These are phyloP conservation scores for Ctenodactylus gundi DNA, from an alignment of 2,113 vertebrate genomes.

Conservation along the genomic window DNA sequence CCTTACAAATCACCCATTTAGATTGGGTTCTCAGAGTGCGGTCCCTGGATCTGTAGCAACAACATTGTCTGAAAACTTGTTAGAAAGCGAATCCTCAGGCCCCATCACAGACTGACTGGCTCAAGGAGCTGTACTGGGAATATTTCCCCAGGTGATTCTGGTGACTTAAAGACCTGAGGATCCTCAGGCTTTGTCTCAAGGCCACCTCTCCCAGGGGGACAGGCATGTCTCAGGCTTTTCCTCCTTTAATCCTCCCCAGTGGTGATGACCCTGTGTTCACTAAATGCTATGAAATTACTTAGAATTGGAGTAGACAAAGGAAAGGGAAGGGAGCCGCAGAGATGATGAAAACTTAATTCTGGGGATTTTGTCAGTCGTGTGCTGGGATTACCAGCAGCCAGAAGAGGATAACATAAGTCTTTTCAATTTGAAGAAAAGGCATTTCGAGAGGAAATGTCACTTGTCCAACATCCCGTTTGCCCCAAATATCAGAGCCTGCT, in stretches of 20 bases:
- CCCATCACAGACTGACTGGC: not conserved
- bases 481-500: not conserved
- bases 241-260: not conserved
- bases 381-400: not conserved
- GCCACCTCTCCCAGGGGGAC: rapidly evolving
- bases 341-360: not conserved
- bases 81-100: not conserved
- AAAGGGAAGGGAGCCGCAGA: not conserved
- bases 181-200: not conserved
- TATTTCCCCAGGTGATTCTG: not conserved
- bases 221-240: not conserved
- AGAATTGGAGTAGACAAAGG: not conserved
- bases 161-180: not conserved
- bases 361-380: not conserved
- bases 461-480: not conserved
- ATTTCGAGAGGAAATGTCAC: conserved; percentile 1
- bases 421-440: not conserved
- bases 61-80: not conserved
- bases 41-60: not conserved
- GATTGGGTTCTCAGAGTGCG: not conserved
- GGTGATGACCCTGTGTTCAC: not conserved
- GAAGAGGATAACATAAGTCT: not conserved
- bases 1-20: not conserved
- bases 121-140: not conserved
- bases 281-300: not conserved